Base-by-base conservation (phyloP, 2,113 vertebrate genomes). In the Elephas maximus region DNA sequence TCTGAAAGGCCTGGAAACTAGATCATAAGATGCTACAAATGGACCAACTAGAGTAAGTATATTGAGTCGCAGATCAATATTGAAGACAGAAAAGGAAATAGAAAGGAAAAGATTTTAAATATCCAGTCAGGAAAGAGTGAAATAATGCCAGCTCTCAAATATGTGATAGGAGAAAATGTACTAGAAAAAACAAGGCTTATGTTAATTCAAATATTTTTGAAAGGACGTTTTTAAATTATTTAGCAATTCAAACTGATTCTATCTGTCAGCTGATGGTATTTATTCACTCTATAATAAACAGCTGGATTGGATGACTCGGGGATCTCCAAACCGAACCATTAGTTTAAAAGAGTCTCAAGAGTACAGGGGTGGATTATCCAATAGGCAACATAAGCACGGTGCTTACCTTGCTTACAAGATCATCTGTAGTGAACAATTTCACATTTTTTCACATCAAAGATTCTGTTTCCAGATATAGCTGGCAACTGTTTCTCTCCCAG, bases 1-100 rank as follows among this genome's bases (percentile, higher is more conserved):
- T 94, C 92, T 96, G 90, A 93, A 96, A 97, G 90, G 82, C 69
- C 96, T 95, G 90, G 89, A 95, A 97, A 95, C 77, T 60, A 95
- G 53, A 92, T 71, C 81, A 65, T 95, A 90, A 82, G 80, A 97
- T 45, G 94, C 73, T 90, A 95, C 62, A 97, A 95, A 94, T 84
- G 88, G 96, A 92, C 81, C 53, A 83, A 60, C 41, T 90, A 5
- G 62, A 94, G 21, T 65, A 96, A 81, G 65, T 33, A 90, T 57
- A 81, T 24, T 84, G 88, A 91, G 45, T 78, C 94, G 90, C 5
- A 95, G 71, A 96, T 84, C 90, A 94, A 63, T 71, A 87, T 0
- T 81, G 51, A 14, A 17, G 48, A 20, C 10, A 3, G 14, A 11
- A 21, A 11, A 17, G 7, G 24, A 41, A 53, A 67, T 67, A 37